A percentile compares a stretch with the other conserved stretches of the same genome.
phyloP scores from a whole-genome alignment of 2,797 vertebrate genomes.

The Carapus acus region DNA sequence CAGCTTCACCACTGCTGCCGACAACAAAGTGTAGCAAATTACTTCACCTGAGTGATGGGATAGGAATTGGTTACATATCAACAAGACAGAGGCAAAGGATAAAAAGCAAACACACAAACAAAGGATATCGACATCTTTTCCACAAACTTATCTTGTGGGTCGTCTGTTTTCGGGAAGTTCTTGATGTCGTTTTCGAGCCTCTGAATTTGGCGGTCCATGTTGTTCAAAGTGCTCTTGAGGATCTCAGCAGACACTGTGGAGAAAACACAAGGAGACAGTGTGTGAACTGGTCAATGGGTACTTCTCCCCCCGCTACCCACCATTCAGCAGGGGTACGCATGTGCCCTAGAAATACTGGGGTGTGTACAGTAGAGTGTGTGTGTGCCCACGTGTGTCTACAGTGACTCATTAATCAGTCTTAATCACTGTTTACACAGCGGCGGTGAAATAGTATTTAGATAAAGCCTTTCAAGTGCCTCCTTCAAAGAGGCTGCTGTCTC shows the following conservation, averaged over 20 bases:
- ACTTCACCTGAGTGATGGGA: constrained; percentile 3
- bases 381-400: constrained; percentile 27
- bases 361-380: constrained; percentile 17
- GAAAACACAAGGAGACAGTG: constrained; percentile 8
- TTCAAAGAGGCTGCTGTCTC: constrained; percentile 69
- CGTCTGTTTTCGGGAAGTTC: constrained; percentile 85
- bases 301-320: too few species aligned
- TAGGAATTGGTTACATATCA: background rate
- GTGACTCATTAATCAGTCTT: constrained; percentile 71
- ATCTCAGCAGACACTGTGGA: constrained; percentile 88
- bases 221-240: constrained; percentile 83
- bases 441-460: constrained; percentile 64
- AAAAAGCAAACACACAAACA: constrained; percentile 38
- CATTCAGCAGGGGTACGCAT: constrained; percentile 31
- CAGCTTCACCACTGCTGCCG: constrained; percentile 11
- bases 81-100: background rate
- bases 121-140: constrained; percentile 99
- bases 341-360: constrained; percentile 48
- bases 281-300: background rate
- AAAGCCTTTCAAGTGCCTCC: constrained; percentile 71
- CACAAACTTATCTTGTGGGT: constrained; percentile 90
- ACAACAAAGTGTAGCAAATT: constrained; percentile 16
- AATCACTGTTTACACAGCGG: constrained; percentile 71
- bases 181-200: constrained; percentile 84
- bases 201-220: constrained; percentile 88